Evolutionary conservation across 2,797 vertebrate genomes (phyloP), one percentile per base, ranked within the genome.

Genomic region (Gorsachius magnificus): DNA sequence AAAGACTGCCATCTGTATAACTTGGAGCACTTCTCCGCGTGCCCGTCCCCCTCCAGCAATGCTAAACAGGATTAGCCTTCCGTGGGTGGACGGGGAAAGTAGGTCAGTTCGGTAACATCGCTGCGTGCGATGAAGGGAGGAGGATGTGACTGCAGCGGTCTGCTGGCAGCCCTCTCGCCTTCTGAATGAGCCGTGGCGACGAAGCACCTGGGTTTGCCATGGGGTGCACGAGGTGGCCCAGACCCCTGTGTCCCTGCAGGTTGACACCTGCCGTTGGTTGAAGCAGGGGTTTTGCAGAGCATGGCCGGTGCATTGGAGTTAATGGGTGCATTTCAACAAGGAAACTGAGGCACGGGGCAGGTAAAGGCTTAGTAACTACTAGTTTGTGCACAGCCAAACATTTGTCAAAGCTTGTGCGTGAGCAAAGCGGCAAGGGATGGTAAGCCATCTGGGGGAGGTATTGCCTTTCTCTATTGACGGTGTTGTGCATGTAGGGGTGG

Each of bases 21-120:
- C 95, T 97, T 70, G 6, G 94, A 98, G 96, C 95, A 87, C 96
- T 95, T 85, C 96, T 96, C 94, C 28, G 54, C 43, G 56, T 77
- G 95, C 96, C 90, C 46, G 60, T 96, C 95, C 89, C 97, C 97
- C 97, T 96, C 68, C 95, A 96, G 96, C 97, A 94, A 96, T 86
- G 95, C 95, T 97, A 96, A 97, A 98, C 97, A 98, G 97, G 97
- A 98, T 98, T 97, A 98, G 97, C 93, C 92, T 97, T 98, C 95
- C 84, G 96, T 96, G 97, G 97, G 97, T 57, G 96, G 95, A 97
- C 11, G 91, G 83, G 71, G 84, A 98, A 98, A 98, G 97, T 98
- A 98, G 98, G 98, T 98, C 98, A 98, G 92, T 97, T 95, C 16
- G 51, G 96, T 96, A 97, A 96, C 96, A 96, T 64, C 7, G 33